A percentile compares a stretch with the other conserved stretches of the same genome.
Evolutionary conservation across 2,797 vertebrate genomes (phyloP).

Genomic region (Lepilemur septentrionalis): DNA sequence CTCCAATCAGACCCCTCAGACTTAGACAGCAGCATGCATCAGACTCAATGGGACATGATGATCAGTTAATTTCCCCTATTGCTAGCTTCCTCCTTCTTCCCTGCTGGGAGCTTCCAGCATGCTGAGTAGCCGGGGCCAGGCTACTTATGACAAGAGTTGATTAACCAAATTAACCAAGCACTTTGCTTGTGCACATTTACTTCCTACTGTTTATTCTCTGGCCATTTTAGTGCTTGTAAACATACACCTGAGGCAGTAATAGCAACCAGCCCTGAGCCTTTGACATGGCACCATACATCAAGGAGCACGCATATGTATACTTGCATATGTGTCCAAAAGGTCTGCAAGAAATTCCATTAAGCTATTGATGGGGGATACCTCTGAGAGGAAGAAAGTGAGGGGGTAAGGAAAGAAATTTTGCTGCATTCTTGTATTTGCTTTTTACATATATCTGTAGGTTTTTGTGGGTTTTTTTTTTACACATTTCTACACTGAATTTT

Average conservation of each 20-base stretch:
- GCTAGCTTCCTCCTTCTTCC: not conserved
- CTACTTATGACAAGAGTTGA: conserved; percentile 36
- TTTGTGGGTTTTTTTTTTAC: not conserved
- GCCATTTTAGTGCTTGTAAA: conserved; percentile 50
- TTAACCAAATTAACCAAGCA: conserved; percentile 69
- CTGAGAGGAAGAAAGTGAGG: not conserved
- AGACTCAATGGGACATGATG: not conserved
- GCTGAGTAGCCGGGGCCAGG: not conserved
- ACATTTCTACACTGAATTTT: not conserved
- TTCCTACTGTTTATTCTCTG: conserved; percentile 47
- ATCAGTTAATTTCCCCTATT: conserved; percentile 17
- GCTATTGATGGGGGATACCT: not conserved
- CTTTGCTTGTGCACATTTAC: conserved; percentile 36
- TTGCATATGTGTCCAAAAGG: not conserved
- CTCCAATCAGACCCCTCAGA: conserved; percentile 18
- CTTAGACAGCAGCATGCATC: conserved; percentile 1
- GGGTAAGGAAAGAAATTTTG: not conserved
- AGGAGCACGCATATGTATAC: not conserved
- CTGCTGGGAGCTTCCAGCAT: conserved; percentile 25
- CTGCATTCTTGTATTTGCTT: not conserved
- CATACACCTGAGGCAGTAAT: not conserved
- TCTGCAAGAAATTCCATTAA: not conserved
- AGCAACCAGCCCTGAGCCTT: not conserved
- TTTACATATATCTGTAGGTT: not conserved
- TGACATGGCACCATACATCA: not conserved